Base-by-base conservation (phyloP, 2,888 invertebrate species). In the Choreutis nemorana region DNA sequence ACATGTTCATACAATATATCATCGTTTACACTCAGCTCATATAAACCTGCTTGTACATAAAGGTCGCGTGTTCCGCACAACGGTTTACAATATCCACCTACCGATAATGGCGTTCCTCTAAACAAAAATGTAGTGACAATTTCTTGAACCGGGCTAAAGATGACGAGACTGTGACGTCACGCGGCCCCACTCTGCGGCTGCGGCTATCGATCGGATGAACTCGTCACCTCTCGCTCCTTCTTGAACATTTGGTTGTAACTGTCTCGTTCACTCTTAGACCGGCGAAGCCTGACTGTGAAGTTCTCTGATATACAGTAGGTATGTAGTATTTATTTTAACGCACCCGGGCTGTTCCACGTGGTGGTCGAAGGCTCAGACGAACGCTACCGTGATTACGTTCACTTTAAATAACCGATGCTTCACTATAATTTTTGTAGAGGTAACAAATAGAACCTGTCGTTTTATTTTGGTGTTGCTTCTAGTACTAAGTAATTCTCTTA, bases 281-380 rank as follows among this genome's bases (percentile, higher is more conserved):
- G 48, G 42, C 44, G 50, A 48, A 49, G 52, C 55, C 54, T 56
- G 56, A 58, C 57, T 61, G 54, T 60, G 70, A 62, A 65, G 60
- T 61, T 63, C 70, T 71, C 67, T 48, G 55, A 65, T 71, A 70
- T 71, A 75, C 73, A 75, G 65, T 72, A 72, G n/a, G n/a, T n/a
- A n/a, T n/a, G 72, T 75, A 73, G 75, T 78, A 77, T 77, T 77
- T 77, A 77, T 78, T 77, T 77, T 73, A 77, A 75, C 73, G 63
- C 71, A 67, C 59, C 63, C 56, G 60, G 58, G 55, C 50, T 42
- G 36, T 57, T 62, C 52, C 77, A 77, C 78, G 77, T 73, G 75
- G 77, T 73, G 75, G 66, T 40, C 32, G 42, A 40, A 33, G 39
- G 45, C 37, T n/a, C n/a, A n/a, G n/a, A n/a, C n/a, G n/a, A n/a